These are phyloP conservation scores for Tenrec ecaudatus DNA, from an alignment of 2,113 vertebrate genomes.

Conservation along the genomic window DNA sequence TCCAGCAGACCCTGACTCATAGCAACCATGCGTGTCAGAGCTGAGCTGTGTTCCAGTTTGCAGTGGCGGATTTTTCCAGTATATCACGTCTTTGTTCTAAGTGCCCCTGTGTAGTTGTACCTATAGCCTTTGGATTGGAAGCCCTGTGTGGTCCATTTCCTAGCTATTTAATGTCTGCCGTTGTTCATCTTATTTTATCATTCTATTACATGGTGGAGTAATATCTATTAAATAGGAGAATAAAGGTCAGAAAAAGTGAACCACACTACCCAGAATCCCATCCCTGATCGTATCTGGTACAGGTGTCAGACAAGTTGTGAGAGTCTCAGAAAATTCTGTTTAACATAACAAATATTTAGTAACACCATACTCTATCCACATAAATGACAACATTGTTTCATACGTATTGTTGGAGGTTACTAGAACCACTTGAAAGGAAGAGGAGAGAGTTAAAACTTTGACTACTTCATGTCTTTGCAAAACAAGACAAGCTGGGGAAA, in stretches of 20 bases:
- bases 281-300: background rate
- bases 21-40: background rate
- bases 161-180: background rate
- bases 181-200: background rate
- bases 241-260: background rate
- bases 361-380: background rate
- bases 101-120: background rate
- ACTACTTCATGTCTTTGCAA: background rate
- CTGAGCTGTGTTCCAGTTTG: background rate
- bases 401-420: background rate
- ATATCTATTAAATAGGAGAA: background rate
- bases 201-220: background rate
- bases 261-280: background rate
- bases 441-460: background rate
- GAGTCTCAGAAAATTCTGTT: conserved; percentile 8
- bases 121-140: background rate
- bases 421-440: background rate
- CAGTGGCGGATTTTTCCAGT: background rate
- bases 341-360: conserved; percentile 5
- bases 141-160: background rate
- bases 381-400: conserved; percentile 5
- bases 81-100: background rate
- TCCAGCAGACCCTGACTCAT: background rate
- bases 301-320: background rate
- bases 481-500: background rate